Evolutionary conservation across 1,140 invertebrate genomes (phyloP).

Genomic region (Temnothorax nylanderi): DNA sequence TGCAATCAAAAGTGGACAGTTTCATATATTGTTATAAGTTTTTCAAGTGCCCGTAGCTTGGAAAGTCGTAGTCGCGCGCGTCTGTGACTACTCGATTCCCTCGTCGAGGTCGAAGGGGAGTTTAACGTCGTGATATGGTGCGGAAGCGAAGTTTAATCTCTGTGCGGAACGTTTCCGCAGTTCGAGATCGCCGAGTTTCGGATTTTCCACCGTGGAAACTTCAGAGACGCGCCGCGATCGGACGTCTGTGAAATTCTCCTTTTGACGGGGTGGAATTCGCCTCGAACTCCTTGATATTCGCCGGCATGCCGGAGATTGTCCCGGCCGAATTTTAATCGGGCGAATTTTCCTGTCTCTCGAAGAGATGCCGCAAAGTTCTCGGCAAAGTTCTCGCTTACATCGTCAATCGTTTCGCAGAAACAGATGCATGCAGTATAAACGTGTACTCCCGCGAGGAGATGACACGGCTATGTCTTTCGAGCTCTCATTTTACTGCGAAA

Average conservation of each 20-base stretch:
- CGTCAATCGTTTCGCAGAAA: neutral
- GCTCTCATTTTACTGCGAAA: slow-evolving; percentile 11
- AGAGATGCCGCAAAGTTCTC: neutral
- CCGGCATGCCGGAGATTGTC: slow-evolving; percentile 12
- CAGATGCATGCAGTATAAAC: neutral
- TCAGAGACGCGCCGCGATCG: neutral
- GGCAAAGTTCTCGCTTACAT: neutral
- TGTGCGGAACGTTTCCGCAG: neutral
- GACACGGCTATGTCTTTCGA: slow-evolving; percentile 14
- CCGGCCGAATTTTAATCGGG: slow-evolving; percentile 31
- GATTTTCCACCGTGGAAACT: slow-evolving; percentile 27
- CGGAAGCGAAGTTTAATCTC: slow-evolving; percentile 50
- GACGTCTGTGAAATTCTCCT: neutral
- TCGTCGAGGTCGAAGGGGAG: neutral
- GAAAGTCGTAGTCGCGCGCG: neutral
- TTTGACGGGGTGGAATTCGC: slow-evolving; percentile 7
- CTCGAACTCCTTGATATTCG: neutral
- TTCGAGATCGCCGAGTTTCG: slow-evolving; percentile 18
- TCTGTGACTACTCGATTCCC: neutral
- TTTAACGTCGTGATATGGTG: slow-evolving; percentile 15
- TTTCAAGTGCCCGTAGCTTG: neutral
- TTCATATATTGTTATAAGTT: slow-evolving; percentile 13
- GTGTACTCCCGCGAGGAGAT: neutral
- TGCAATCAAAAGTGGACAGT: slow-evolving; percentile 4
- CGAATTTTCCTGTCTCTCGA: slow-evolving; percentile 5